A percentile compares a stretch with the other conserved stretches of the same genome.
Evolutionary conservation across 2,113 vertebrate species (phyloP).

Genomic region (Pycnonotus jocosus): DNA sequence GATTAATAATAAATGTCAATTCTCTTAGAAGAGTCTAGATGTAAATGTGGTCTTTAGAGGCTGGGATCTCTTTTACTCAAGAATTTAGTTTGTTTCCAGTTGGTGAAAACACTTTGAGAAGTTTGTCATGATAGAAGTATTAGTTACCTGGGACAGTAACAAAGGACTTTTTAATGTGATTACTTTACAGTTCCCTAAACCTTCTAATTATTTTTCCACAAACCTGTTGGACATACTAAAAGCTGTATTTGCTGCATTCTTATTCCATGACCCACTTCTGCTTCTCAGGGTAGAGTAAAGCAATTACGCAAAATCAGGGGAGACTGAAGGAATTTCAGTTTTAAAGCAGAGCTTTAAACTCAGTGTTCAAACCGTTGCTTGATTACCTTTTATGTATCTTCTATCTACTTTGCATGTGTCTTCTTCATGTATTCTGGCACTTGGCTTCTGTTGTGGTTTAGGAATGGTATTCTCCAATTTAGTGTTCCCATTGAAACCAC

Average conservation of each 20-base stretch:
- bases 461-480: neutral
- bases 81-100: neutral
- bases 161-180: neutral
- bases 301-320: neutral
- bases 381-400: neutral
- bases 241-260: neutral
- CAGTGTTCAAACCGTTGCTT: neutral
- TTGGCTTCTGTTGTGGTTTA: neutral
- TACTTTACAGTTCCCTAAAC: neutral
- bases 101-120: neutral
- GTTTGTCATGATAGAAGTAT: neutral
- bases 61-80: neutral
- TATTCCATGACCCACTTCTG: neutral
- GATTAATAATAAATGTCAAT: neutral
- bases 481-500: neutral
- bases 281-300: neutral
- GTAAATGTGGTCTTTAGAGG: neutral
- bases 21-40: neutral
- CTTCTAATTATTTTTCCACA: neutral
- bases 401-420: neutral
- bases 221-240: neutral
- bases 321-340: neutral
- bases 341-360: neutral
- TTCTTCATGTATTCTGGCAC: neutral
- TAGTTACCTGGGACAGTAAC: neutral